Percentiles rank a stretch among this genome's conserved stretches.
phyloP scores from a whole-genome alignment of 2,888 invertebrate genomes.

The Blastobasis adustella region DNA sequence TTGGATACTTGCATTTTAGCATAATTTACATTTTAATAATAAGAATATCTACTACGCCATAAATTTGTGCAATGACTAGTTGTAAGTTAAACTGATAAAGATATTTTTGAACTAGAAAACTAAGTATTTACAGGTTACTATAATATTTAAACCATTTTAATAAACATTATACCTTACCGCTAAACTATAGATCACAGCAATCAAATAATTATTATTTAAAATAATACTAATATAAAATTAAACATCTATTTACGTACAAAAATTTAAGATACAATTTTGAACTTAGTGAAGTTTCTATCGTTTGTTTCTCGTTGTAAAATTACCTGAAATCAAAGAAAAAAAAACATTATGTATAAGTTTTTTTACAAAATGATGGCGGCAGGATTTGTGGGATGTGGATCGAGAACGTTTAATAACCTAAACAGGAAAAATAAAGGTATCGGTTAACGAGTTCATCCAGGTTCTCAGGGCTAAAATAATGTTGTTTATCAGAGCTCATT shows the following conservation, averaged over 20 bases:
- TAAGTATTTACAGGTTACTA: background rate
- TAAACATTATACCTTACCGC: background rate
- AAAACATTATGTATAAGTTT: background rate
- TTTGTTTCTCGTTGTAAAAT: background rate
- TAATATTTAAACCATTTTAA: background rate
- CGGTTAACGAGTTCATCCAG: no score
- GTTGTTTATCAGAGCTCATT: no score
- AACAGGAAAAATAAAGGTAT: no score
- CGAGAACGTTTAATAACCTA: no score
- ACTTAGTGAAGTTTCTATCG: background rate
- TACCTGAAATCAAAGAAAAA: background rate
- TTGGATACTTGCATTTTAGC: conserved; percentile 46
- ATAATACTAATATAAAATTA: background rate
- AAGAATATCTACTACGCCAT: background rate
- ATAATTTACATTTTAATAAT: background rate
- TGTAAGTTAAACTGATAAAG: background rate
- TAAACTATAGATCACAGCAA: background rate
- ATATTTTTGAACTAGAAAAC: no score
- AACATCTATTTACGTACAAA: background rate
- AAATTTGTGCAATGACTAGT: conserved; percentile 1
- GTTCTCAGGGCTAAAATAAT: no score
- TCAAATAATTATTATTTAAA: background rate
- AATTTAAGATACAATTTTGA: background rate
- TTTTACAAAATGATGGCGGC: no score
- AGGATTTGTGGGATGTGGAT: no score